Evolutionary conservation across 2,113 vertebrate genomes (phyloP).

Genomic region (Dinomys branickii): DNA sequence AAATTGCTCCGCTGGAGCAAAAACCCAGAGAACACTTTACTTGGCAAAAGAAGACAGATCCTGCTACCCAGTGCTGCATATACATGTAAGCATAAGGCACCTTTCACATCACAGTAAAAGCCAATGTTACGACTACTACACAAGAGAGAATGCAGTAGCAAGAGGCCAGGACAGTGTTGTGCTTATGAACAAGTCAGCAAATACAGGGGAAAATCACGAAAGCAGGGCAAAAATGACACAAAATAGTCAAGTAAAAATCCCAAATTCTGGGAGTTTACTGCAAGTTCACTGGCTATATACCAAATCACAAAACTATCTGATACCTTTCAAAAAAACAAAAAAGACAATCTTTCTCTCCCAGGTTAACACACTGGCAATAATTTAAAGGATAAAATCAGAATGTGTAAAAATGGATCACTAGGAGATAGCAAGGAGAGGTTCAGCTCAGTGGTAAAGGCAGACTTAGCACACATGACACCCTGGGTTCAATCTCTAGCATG

Average conservation of each 20-base stretch:
- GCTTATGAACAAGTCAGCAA: not conserved
- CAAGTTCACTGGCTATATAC: not conserved
- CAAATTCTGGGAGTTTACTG: not conserved
- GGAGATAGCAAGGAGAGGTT: not conserved
- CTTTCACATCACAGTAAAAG: not conserved
- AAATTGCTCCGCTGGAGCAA: constrained; percentile 5
- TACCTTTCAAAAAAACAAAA: not conserved
- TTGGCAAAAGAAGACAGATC: constrained; percentile 38
- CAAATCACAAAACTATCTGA: not conserved
- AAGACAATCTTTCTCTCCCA: not conserved
- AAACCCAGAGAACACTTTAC: constrained; percentile 50
- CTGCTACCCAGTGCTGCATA: not conserved
- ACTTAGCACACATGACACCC: not conserved
- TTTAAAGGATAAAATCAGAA: not conserved
- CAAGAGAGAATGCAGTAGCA: not conserved
- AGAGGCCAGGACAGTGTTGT: not conserved
- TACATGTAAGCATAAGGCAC: not conserved
- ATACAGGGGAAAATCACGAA: not conserved
- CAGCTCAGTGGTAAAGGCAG: not conserved
- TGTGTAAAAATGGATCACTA: not conserved
- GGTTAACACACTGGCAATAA: not conserved
- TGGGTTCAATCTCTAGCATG: not conserved
- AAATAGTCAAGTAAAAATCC: not conserved
- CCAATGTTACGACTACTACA: not conserved
- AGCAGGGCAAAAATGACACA: not conserved